Evolutionary conservation across 1,140 invertebrate genomes (phyloP).

Genomic region (Doryteuthis pealeii): DNA sequence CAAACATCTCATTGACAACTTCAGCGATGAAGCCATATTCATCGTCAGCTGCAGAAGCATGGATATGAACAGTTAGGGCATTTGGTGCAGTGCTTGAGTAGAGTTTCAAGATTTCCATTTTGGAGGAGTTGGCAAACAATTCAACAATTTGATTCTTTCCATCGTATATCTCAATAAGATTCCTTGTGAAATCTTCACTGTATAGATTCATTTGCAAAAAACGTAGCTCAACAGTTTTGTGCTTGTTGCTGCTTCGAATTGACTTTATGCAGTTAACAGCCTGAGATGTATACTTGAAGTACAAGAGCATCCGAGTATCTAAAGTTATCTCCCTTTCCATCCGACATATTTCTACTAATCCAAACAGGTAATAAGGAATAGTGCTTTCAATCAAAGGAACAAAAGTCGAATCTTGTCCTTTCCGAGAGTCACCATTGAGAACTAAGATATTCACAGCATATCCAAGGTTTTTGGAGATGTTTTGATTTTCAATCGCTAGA

Average conservation of each 20-base stretch:
- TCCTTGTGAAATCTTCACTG: constrained; percentile 83
- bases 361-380: constrained; percentile 93
- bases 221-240: constrained; percentile 46
- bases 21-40: constrained; percentile 97
- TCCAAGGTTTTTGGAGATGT: constrained; percentile 81
- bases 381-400: constrained; percentile 64
- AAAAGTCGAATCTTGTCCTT: constrained; percentile 78
- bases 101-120: constrained; percentile 23
- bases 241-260: constrained; percentile 63
- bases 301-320: constrained; percentile 87
- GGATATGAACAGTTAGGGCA: constrained; percentile 81
- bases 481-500: constrained; percentile 59
- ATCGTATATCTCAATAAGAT: constrained; percentile 85
- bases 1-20: constrained; percentile 71
- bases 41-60: constrained; percentile 89
- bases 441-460: constrained; percentile 86
- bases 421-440: constrained; percentile 88
- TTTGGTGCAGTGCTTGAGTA: constrained; percentile 32
- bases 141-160: constrained; percentile 70
- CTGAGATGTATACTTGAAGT: constrained; percentile 96
- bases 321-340: constrained; percentile 87
- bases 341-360: constrained; percentile 94
- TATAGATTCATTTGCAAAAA: constrained; percentile 92
- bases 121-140: constrained; percentile 40
- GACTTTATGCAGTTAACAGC: constrained; percentile 98